Conservation (phyloP, 2,113 vertebrate species). For the Trichomycterus rosablanca region DNA sequence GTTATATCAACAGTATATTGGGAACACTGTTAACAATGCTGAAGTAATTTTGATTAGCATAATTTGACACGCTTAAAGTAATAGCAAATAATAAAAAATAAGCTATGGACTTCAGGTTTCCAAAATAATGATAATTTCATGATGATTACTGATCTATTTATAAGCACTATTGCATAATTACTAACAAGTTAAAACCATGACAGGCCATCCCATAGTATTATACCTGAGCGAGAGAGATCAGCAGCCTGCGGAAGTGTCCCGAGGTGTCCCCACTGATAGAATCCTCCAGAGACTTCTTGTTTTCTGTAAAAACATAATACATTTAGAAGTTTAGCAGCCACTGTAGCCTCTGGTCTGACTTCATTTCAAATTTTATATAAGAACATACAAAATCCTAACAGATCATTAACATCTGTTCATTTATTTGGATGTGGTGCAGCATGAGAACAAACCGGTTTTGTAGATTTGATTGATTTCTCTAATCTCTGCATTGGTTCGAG, state of each 20-base stretch:
- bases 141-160: background rate
- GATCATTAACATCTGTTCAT: background rate
- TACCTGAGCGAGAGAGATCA: constrained; percentile 93
- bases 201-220: background rate
- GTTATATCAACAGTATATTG: no score
- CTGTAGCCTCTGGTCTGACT: background rate
- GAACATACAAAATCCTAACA: no score
- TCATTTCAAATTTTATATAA: no score
- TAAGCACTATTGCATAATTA: background rate
- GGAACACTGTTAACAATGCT: no score
- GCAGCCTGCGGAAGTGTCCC: constrained; percentile 90
- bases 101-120: background rate
- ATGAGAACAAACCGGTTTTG: constrained; percentile 76
- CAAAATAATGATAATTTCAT: background rate
- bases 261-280: constrained; percentile 89
- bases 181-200: background rate
- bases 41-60: no score
- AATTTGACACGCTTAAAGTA: no score
- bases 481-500: constrained; percentile 86
- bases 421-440: background rate
- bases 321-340: background rate
- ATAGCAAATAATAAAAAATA: background rate
- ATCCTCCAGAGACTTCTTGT: constrained; percentile 88
- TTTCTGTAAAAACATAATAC: constrained; percentile 65
- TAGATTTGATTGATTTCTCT: constrained; percentile 78